Evolutionary conservation across 2,888 invertebrate species (phyloP).

Genomic region (Andricus quercusramuli): DNA sequence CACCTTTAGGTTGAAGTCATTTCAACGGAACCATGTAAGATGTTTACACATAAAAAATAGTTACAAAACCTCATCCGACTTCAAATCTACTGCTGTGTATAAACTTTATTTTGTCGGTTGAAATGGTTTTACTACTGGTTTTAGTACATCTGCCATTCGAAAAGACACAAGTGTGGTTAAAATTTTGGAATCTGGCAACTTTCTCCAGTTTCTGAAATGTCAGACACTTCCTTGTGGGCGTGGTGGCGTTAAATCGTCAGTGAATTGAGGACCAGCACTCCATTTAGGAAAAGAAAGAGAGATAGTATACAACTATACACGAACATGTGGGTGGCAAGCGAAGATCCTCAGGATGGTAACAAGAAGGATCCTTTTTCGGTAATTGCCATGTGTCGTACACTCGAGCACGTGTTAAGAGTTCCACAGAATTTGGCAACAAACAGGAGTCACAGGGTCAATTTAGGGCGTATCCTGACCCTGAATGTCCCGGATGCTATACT

Average conservation of each 20-base stretch:
- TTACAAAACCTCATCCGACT: no score
- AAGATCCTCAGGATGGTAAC: constrained; percentile 37
- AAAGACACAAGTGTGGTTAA: background rate
- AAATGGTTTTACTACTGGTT: background rate
- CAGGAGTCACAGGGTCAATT: constrained; percentile 16
- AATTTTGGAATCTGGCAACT: constrained; percentile 12
- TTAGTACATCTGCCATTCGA: background rate
- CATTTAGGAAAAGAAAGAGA: background rate
- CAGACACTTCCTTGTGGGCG: constrained; percentile 21
- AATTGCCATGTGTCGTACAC: constrained; percentile 10
- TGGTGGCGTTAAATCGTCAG: constrained; percentile 28
- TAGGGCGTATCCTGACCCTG: constrained; percentile 13
- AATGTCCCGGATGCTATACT: background rate
- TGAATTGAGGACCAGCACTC: constrained; percentile 5
- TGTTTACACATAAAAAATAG: no score
- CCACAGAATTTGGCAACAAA: constrained; percentile 6
- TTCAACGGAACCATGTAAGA: no score
- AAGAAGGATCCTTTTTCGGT: constrained; percentile 47
- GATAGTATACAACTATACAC: background rate
- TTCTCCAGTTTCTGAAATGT: constrained; percentile 20
- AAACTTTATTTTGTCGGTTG: no score
- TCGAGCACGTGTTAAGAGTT: constrained; percentile 16
- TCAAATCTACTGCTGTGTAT: no score
- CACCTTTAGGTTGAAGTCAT: no score
- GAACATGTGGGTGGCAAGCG: constrained; percentile 11